These are phyloP conservation scores for Corvus moneduloides DNA, from an alignment of 2,113 vertebrate species.

Conservation along the genomic window DNA sequence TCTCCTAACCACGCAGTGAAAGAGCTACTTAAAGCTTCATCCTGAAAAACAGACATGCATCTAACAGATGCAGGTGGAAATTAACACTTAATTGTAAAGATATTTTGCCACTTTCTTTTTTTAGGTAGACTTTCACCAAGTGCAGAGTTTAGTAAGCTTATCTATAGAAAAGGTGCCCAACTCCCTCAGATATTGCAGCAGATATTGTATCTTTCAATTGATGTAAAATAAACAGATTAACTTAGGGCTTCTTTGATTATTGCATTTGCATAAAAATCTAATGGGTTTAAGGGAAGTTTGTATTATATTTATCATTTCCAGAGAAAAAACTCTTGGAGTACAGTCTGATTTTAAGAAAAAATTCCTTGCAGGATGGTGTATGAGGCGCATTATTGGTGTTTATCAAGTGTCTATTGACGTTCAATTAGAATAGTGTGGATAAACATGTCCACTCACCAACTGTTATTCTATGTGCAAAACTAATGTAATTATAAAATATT, in stretches of 20 bases:
- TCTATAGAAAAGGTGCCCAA: neutral
- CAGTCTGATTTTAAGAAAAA: neutral
- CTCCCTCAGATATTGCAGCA: neutral
- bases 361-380: neutral
- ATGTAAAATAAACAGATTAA: neutral
- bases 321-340: neutral
- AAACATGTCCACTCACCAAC: neutral
- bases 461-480: neutral
- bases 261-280: neutral
- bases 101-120: neutral
- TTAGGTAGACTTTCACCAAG: neutral
- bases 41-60: neutral
- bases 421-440: neutral
- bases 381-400: neutral
- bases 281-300: neutral
- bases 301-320: neutral
- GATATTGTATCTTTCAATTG: neutral
- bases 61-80: neutral
- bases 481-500: neutral
- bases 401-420: neutral
- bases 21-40: neutral
- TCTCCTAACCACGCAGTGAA: fast-evolving
- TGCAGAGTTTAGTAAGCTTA: neutral
- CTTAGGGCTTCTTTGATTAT: neutral
- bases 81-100: neutral